Conservation (phyloP, 2,888 invertebrate genomes). For the Limnephilus rhombicus region DNA sequence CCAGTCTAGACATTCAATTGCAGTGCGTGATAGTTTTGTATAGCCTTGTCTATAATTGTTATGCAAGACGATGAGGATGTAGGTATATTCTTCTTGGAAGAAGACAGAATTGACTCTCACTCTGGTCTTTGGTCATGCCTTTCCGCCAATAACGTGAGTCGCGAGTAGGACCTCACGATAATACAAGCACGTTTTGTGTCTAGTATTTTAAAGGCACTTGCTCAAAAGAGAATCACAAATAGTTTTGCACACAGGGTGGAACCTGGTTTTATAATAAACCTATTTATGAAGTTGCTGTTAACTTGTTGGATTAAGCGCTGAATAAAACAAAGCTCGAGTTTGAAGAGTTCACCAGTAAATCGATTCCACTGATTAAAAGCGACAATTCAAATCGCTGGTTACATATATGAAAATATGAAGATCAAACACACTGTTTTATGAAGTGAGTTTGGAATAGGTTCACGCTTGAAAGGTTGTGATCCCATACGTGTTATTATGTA, state of each 20-base stretch:
- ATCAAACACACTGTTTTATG: not conserved
- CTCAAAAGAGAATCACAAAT: not conserved
- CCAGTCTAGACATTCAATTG: not conserved
- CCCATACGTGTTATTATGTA: not conserved
- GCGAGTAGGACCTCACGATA: not conserved
- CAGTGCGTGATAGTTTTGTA: not conserved
- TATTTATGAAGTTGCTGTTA: not conserved
- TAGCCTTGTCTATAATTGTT: not conserved
- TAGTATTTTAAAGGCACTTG: not conserved
- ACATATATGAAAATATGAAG: not conserved
- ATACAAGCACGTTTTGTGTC: not conserved
- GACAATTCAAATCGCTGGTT: not conserved
- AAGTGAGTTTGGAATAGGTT: not conserved
- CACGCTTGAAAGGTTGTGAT: slow-evolving; percentile 1
- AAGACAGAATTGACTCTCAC: not conserved
- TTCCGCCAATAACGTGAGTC: not conserved
- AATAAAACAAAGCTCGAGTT: not conserved
- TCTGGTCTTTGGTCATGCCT: not conserved
- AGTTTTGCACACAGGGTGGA: not conserved
- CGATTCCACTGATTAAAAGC: not conserved
- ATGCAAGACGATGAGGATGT: not conserved
- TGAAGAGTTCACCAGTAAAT: not conserved
- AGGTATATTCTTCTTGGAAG: not conserved
- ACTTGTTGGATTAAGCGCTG: not conserved
- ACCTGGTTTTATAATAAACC: not conserved